phyloP scores from a whole-genome alignment of 2,888 invertebrate species.

The Limenitis camilla region DNA sequence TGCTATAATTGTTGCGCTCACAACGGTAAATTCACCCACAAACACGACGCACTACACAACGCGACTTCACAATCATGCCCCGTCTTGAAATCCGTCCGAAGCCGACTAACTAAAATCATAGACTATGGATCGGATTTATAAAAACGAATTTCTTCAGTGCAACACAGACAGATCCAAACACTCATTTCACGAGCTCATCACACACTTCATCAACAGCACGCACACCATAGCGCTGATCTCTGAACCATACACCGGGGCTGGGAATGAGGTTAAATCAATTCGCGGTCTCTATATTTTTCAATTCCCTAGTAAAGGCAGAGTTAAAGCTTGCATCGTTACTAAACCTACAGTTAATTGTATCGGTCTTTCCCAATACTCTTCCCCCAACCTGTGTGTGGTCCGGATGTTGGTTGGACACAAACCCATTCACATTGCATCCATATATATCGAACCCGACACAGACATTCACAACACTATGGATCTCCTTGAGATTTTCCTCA shows the following conservation, averaged over 20 bases:
- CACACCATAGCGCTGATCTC: constrained; percentile 8
- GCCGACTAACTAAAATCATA: too few relatives aligned
- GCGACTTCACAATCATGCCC: too few relatives aligned
- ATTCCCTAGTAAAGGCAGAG: not conserved
- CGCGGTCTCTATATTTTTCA: constrained; percentile 9
- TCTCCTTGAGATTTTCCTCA: constrained; percentile 3
- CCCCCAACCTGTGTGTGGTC: constrained; percentile 11
- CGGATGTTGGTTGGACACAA: not conserved
- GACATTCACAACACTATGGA: constrained; percentile 8
- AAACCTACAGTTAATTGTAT: not conserved
- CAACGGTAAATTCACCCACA: too few relatives aligned
- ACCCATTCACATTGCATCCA: constrained; percentile 9
- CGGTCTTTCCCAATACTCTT: constrained; percentile 9
- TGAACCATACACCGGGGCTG: constrained; percentile 14
- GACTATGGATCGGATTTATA: too few relatives aligned
- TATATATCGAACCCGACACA: constrained; percentile 13
- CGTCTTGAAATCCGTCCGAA: too few relatives aligned
- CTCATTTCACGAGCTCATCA: not conserved
- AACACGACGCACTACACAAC: too few relatives aligned
- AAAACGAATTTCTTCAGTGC: not conserved
- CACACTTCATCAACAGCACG: not conserved
- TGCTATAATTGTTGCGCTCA: too few relatives aligned
- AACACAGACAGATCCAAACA: not conserved
- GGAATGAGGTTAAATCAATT: constrained; percentile 1
- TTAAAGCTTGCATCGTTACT: constrained; percentile 1